A percentile compares a stretch with the other conserved stretches of the same genome.
Evolutionary conservation across 1,140 invertebrate genomes (phyloP).

Genomic region (Drosophila arizonae): DNA sequence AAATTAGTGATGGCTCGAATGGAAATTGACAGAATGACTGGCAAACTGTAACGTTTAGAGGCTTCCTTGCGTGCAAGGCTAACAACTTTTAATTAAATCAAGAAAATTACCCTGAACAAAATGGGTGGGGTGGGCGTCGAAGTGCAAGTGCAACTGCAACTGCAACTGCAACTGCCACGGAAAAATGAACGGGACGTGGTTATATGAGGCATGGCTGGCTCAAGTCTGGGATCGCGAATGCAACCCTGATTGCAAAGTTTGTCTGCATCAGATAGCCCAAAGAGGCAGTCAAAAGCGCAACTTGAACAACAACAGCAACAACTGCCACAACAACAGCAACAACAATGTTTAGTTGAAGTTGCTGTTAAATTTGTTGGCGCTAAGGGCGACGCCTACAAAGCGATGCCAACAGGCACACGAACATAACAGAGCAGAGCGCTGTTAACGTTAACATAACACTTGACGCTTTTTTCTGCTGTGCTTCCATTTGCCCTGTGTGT

Average conservation of each 20-base stretch:
- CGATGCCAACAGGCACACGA: slow-evolving; percentile 9
- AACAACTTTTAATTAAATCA: slow-evolving; percentile 75
- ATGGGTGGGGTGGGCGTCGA: not conserved
- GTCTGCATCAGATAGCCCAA: slow-evolving; percentile 68
- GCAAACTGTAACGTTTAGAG: slow-evolving; percentile 16
- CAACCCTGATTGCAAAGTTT: slow-evolving; percentile 38
- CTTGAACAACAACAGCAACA: slow-evolving; percentile 5
- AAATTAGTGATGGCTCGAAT: slow-evolving; percentile 34
- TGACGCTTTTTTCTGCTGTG: slow-evolving; percentile 39
- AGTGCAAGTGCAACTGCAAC: slow-evolving; percentile 3
- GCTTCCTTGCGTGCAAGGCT: slow-evolving; percentile 43
- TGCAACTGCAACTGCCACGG: slow-evolving; percentile 1
- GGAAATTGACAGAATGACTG: slow-evolving; percentile 20
- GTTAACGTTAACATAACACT: slow-evolving; percentile 42
- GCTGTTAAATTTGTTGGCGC: slow-evolving; percentile 3
- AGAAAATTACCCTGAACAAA: slow-evolving; percentile 32
- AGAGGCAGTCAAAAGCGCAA: slow-evolving; percentile 45
- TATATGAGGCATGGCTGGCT: not conserved
- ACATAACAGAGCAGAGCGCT: slow-evolving; percentile 38
- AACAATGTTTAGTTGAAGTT: slow-evolving; percentile 14
- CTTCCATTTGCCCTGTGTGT: slow-evolving; percentile 1
- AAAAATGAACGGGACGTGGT: slow-evolving; percentile 41
- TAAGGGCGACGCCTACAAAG: slow-evolving; percentile 39
- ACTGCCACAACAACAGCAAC: not conserved
- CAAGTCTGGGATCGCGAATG: slow-evolving; percentile 1